Evolutionary conservation across 2,797 vertebrate species (phyloP), one percentile per base, ranked within the genome.

Genomic region (Tarsius wallacei): DNA sequence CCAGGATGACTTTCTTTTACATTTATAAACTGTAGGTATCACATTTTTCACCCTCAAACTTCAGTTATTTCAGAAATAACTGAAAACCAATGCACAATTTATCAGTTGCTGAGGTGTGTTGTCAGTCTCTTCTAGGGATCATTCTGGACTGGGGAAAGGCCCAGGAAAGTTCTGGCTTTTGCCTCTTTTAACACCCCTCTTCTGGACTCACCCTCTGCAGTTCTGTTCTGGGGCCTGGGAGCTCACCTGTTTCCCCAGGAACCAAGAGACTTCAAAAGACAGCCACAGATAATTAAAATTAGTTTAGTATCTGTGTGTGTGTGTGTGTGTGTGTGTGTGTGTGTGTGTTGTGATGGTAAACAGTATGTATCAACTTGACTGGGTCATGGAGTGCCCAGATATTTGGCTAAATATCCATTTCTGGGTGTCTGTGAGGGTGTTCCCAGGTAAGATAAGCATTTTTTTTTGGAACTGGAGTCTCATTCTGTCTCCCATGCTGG

Each of bases 81-180:
- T 64, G 83, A 68, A 96, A 94, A 55, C 47, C 59, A 94, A 49
- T n/a, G 68, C 19, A 36, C 16, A 77, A 28, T 42, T 68, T 64
- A 73, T 51, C 81, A 71, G 10, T 12, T 73, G 88, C 55, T 76
- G 26, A 90, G 2, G 17, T 94, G 19, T 71, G 76, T 74, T 74
- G 53, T 24, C 21, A 68, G 36, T 78, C 63, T 64, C 53, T 85
- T 42, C 88, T 84, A 16, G 36, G 87, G 90, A 96, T 91, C 47
- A 80, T 70, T 86, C 68, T 87, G 10, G 53, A 84, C 28, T 31
- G n/a, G 66, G 10, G 36, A 80, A 78, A 96, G 73, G 36, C 28
- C 24, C 21, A 51, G 26, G 42, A 70, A 42, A 80, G n/a, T 91
- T 90, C 78, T 81, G 49, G 82, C 71, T 78, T 77, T 70, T 88